Conservation (phyloP, 2,888 invertebrate species). For the Anthophora plumipes region DNA sequence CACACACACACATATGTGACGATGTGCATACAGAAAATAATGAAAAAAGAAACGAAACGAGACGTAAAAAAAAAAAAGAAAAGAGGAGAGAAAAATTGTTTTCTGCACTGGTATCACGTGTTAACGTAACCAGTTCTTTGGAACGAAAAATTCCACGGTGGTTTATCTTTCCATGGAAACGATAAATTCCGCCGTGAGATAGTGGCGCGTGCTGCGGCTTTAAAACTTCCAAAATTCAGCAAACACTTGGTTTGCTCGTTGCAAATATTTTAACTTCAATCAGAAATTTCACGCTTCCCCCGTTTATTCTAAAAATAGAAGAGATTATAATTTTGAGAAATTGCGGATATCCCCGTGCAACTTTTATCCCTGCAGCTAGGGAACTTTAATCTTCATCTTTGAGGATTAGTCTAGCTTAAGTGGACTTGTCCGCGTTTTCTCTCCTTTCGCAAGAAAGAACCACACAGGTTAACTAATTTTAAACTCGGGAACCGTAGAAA, state of each 20-base stretch:
- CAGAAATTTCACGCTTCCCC: neutral
- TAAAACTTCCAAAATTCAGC: neutral
- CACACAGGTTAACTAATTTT: neutral
- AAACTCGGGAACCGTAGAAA: too few species aligned
- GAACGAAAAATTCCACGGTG: conserved; percentile 2
- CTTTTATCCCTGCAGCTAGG: neutral
- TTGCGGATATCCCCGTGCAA: neutral
- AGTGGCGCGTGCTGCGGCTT: neutral
- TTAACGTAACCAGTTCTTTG: conserved; percentile 13
- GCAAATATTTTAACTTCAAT: neutral
- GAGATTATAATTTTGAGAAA: neutral
- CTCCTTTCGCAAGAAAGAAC: neutral
- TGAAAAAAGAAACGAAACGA: neutral
- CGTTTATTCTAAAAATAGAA: neutral
- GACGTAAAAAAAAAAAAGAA: too few species aligned
- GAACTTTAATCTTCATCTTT: neutral
- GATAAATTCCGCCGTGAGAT: neutral
- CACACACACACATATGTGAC: neutral
- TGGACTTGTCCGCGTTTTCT: neutral
- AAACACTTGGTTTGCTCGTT: neutral
- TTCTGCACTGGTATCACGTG: neutral
- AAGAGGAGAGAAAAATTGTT: too few species aligned
- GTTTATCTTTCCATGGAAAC: neutral
- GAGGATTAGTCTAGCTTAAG: neutral
- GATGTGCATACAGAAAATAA: neutral